Percentiles rank a stretch among this genome's conserved stretches.
Evolutionary conservation across 2,113 vertebrate genomes (phyloP).

Genomic region (Tylochromis polylepis): DNA sequence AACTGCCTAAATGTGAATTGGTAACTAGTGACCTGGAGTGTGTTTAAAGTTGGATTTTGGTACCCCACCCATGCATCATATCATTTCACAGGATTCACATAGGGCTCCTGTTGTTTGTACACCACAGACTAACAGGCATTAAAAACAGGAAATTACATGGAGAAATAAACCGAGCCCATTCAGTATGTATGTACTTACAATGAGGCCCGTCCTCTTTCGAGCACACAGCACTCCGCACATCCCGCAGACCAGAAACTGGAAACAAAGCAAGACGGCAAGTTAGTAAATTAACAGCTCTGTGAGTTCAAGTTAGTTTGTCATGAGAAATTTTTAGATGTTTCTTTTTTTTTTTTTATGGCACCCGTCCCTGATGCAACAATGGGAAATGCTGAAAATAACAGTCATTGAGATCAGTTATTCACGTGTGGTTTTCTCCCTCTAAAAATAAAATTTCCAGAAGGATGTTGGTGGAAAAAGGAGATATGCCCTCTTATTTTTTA

Average conservation of each 20-base stretch:
- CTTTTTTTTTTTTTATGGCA: background rate
- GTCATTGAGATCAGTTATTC: background rate
- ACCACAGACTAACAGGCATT: background rate
- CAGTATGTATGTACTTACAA: constrained; percentile 78
- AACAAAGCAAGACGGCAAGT: constrained; percentile 27
- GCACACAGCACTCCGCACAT: constrained; percentile 94
- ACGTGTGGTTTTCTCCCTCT: background rate
- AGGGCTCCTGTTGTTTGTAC: background rate
- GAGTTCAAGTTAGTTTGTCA: background rate
- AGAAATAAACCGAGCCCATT: background rate
- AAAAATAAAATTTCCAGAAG: background rate
- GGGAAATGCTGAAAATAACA: background rate
- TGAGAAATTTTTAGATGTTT: background rate
- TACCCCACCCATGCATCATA: background rate
- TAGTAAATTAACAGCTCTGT: background rate
- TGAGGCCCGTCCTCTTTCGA: constrained; percentile 93
- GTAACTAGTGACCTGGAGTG: background rate
- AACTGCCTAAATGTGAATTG: background rate
- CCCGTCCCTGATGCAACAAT: background rate
- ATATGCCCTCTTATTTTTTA: background rate
- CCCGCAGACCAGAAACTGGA: constrained; percentile 93
- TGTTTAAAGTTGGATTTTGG: background rate
- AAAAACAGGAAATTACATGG: background rate
- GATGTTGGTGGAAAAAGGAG: background rate
- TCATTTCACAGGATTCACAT: background rate